Conservation (phyloP, 2,113 vertebrate species). For the Corythaixoides concolor region DNA sequence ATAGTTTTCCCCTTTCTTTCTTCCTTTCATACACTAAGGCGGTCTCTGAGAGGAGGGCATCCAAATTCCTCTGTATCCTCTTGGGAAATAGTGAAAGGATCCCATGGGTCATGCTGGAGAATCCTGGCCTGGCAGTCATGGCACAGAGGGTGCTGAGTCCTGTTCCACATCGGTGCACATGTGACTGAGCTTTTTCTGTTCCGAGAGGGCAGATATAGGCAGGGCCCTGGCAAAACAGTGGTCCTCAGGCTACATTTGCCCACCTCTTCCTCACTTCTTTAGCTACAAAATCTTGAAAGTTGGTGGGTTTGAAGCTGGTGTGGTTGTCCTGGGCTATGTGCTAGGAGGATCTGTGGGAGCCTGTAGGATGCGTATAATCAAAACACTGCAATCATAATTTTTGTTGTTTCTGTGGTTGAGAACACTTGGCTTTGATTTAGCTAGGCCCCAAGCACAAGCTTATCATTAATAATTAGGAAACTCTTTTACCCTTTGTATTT, state of each 20-base stretch:
- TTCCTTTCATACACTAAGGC: neutral
- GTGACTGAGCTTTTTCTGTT: neutral
- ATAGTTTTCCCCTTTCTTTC: neutral
- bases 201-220: neutral
- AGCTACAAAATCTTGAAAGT: neutral
- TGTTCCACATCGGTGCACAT: rapidly evolving
- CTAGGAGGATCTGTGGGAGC: neutral
- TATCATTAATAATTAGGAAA: constrained; percentile 30
- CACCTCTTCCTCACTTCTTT: neutral
- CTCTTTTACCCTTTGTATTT: neutral
- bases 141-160: neutral
- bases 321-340: neutral
- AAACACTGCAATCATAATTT: neutral
- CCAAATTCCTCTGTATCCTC: neutral
- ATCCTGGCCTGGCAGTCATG: neutral
- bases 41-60: neutral
- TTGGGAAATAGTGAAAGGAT: neutral
- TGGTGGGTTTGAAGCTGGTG: neutral
- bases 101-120: neutral
- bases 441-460: neutral
- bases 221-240: neutral
- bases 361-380: neutral
- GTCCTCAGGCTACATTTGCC: neutral
- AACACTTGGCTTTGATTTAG: constrained; percentile 8
- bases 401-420: neutral